Percentiles rank a stretch among this genome's conserved stretches.
Conservation (phyloP, 1,140 invertebrate genomes). For the Dendrolimus punctatus region DNA sequence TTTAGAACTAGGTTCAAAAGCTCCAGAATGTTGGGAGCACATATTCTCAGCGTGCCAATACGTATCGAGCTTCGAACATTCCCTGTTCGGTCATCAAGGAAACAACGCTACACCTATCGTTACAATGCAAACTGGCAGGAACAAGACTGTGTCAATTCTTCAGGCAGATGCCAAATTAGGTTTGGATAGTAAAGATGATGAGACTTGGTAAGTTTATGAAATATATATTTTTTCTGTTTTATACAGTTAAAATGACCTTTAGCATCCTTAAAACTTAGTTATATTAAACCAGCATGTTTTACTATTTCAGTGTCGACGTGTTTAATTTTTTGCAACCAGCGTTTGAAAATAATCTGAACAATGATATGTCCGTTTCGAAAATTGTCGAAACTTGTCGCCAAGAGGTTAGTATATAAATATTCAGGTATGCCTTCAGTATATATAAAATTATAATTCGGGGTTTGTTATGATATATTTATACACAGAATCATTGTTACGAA, state of each 20-base stretch:
- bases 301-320: conserved; percentile 79
- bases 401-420: conserved; percentile 43
- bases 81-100: conserved; percentile 81
- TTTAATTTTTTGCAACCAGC: conserved; percentile 87
- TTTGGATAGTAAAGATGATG: conserved; percentile 77
- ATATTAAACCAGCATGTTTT: background rate
- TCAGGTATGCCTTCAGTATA: background rate
- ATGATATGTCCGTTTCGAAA: conserved; percentile 67
- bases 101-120: conserved; percentile 63
- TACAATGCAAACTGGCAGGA: conserved; percentile 60
- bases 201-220: conserved; percentile 74
- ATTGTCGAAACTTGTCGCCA: conserved; percentile 68
- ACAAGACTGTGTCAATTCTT: conserved; percentile 73
- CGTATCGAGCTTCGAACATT: conserved; percentile 90
- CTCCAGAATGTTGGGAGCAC: conserved; percentile 93
- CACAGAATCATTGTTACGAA: too few species aligned
- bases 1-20: conserved; percentile 91
- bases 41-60: conserved; percentile 94
- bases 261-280: background rate
- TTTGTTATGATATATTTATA: too few species aligned
- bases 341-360: conserved; percentile 74
- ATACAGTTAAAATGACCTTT: too few species aligned
- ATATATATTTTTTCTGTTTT: background rate
- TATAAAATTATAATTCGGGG: too few species aligned
- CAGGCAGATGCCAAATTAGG: conserved; percentile 60